Conservation (phyloP, 1,140 invertebrate genomes). For the Leptestheria dahalacensis region DNA sequence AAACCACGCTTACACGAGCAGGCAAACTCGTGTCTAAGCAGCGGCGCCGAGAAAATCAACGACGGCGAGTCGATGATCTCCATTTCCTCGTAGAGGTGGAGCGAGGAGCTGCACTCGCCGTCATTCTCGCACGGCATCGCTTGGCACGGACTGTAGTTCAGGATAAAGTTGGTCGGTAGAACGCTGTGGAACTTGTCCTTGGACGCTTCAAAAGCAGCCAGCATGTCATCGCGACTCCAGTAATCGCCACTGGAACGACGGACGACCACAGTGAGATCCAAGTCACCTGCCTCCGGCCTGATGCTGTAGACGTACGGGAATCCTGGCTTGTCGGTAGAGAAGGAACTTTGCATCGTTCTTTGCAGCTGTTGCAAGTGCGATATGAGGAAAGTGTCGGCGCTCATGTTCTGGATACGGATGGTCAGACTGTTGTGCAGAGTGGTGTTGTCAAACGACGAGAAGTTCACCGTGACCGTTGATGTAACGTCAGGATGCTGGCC, state of each 20-base stretch:
- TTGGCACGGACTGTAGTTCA: conserved; percentile 27
- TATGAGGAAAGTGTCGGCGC: conserved; percentile 52
- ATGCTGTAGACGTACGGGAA: conserved; percentile 46
- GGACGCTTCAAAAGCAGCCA: conserved; percentile 44
- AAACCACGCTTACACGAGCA: conserved; percentile 67
- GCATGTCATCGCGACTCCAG: conserved; percentile 41
- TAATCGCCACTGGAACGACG: conserved; percentile 35
- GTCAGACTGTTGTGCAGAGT: conserved; percentile 71
- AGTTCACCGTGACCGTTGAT: conserved; percentile 67
- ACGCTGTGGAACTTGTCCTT: conserved; percentile 42
- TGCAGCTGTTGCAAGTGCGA: conserved; percentile 55
- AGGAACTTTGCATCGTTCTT: conserved; percentile 44
- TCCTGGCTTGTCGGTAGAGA: conserved; percentile 32
- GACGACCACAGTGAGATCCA: conserved; percentile 54
- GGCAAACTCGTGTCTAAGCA: conserved; percentile 53
- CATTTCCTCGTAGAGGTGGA: conserved; percentile 49
- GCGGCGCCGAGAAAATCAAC: conserved; percentile 62
- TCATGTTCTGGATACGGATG: conserved; percentile 52
- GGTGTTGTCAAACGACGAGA: conserved; percentile 57
- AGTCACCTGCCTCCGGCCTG: conserved; percentile 38
- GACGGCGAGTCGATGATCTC: conserved; percentile 52
- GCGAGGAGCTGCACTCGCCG: conserved; percentile 47
- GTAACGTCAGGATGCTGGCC: conserved; percentile 67
- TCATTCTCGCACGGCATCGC: conserved; percentile 26
- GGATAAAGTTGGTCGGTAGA: conserved; percentile 34